phyloP scores from a whole-genome alignment of 2,888 invertebrate species.

The Hirudinaria manillensis region DNA sequence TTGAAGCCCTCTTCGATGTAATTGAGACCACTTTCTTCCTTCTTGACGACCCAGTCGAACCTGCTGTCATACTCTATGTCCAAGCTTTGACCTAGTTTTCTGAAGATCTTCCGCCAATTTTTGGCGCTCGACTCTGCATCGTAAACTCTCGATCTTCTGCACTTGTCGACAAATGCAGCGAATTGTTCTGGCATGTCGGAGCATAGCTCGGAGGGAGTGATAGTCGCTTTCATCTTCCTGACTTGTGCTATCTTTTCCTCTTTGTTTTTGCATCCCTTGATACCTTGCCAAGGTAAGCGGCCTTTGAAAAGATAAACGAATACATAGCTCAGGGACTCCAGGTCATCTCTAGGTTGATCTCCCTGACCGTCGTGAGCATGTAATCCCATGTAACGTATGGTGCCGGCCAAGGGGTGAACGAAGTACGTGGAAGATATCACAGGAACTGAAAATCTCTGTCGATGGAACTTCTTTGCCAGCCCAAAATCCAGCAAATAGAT shows the following conservation, averaged over 20 bases:
- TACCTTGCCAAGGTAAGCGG: constrained; percentile 39
- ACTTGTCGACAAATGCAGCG: constrained; percentile 30
- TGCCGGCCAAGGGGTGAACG: constrained; percentile 37
- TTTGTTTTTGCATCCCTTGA: constrained; percentile 11
- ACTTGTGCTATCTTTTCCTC: constrained; percentile 36
- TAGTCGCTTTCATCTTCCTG: constrained; percentile 30
- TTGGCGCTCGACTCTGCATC: constrained; percentile 19
- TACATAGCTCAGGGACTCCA: constrained; percentile 36
- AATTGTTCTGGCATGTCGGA: constrained; percentile 36
- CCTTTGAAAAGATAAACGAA: constrained; percentile 37
- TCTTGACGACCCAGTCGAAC: constrained; percentile 33
- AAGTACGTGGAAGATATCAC: constrained; percentile 23
- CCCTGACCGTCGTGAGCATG: constrained; percentile 34
- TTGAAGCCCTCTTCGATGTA: constrained; percentile 44
- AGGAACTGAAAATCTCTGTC: constrained; percentile 40
- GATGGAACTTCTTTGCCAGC: constrained; percentile 44
- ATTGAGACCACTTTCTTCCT: constrained; percentile 30
- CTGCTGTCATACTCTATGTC: constrained; percentile 28
- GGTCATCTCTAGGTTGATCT: constrained; percentile 35
- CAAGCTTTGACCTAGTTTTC: constrained; percentile 19
- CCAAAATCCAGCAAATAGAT: constrained; percentile 54
- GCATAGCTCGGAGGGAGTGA: constrained; percentile 30
- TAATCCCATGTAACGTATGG: constrained; percentile 35
- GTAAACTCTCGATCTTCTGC: constrained; percentile 26
- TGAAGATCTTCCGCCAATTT: constrained; percentile 29